Base-by-base conservation (phyloP, 2,888 invertebrate genomes). In the Zaprionus obscuricornis region DNA sequence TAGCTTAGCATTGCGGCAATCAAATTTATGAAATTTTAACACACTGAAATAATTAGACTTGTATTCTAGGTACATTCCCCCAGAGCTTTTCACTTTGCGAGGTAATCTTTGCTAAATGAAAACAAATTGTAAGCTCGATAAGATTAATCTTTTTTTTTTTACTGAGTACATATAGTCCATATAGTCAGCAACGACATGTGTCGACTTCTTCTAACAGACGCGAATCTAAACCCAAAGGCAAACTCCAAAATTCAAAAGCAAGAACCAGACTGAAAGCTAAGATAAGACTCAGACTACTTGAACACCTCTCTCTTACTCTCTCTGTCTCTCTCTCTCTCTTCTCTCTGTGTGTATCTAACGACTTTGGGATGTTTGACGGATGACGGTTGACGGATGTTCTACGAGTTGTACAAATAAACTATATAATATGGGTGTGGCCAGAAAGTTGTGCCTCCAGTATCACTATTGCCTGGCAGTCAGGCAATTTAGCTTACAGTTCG, bases 111-210 rank as follows among this genome's bases (percentile, higher is more conserved):
- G 18, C 11, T 14, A 47, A 54, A 67, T 43, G 17, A 60, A 50
- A 56, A 54, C 50, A 74, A 49, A 46, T 54, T 43, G 51, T 64
- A 34, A 47, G 42, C 52, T 50, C 46, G 76, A 76, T 76, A 65
- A 76, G 83, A 78, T 74, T 70, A 77, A 65, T 67, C 70, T 56
- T 60, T 59, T 55, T 67, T 66, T 56, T 60, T 59, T 55, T 29
- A 18, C 22, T 54, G 24, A 26, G 49, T 42, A 7, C 42, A 49
- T 26, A 42, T n/a, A n/a, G n/a, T n/a, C n/a, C n/a, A n/a, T n/a
- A n/a, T n/a, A n/a, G n/a, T n/a, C n/a, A n/a, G n/a, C n/a, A n/a
- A n/a, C n/a, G n/a, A n/a, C n/a, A n/a, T n/a, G n/a, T n/a, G 46
- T 40, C 31, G 10, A 14, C 5, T 36, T 43, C 29, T 14, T 7